phyloP scores from a whole-genome alignment of 2,888 invertebrate genomes.

The Thymelicus acteon region DNA sequence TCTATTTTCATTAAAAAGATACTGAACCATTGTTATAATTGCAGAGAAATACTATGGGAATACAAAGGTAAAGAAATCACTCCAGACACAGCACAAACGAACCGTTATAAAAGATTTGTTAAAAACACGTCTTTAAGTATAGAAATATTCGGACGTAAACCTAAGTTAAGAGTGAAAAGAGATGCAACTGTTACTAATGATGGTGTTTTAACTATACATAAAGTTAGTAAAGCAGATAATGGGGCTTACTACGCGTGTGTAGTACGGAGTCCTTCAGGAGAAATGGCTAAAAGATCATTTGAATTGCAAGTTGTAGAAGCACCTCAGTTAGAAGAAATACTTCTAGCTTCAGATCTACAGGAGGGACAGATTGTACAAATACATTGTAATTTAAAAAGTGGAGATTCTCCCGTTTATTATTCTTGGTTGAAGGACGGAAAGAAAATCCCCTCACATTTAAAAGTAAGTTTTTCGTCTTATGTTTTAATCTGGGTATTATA shows the following conservation, averaged over 20 bases:
- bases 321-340: conserved; percentile 93
- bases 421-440: conserved; percentile 89
- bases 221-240: conserved; percentile 87
- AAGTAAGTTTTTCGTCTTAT: conserved; percentile 72
- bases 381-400: conserved; percentile 91
- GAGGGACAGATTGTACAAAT: conserved; percentile 94
- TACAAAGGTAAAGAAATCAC: conserved; percentile 76
- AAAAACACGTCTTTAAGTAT: conserved; percentile 63
- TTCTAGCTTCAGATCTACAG: conserved; percentile 91
- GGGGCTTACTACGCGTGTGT: conserved; percentile 92
- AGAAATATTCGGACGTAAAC: conserved; percentile 79
- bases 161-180: conserved; percentile 75
- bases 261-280: conserved; percentile 90
- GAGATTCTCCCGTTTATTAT: conserved; percentile 89
- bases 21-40: conserved; percentile 41
- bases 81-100: conserved; percentile 60
- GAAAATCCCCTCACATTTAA: conserved; percentile 86
- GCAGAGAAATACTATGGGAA: conserved; percentile 80
- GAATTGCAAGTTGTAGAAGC: conserved; percentile 90
- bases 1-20: neutral
- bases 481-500: neutral
- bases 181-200: conserved; percentile 64
- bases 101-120: conserved; percentile 66
- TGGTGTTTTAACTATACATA: conserved; percentile 85
- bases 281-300: conserved; percentile 89